Evolutionary conservation across 2,888 invertebrate genomes (phyloP), one percentile per base, ranked within the genome.

Genomic region (Synanthedon tipuliformis): DNA sequence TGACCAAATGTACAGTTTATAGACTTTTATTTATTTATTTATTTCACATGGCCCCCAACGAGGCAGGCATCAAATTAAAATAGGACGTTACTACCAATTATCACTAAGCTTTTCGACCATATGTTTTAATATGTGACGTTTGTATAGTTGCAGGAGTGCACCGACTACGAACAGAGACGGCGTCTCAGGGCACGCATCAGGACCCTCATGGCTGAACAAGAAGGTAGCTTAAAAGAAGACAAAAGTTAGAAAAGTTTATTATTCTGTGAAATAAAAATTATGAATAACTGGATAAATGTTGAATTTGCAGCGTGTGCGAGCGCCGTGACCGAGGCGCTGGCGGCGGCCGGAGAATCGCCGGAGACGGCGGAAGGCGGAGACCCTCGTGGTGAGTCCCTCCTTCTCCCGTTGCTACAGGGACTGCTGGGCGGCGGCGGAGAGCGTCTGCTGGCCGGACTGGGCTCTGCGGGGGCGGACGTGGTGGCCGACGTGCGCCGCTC

Each of bases 131-230:
- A 15, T 15, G 10, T 11, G 15, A 40, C 51, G 54, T 88, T 10
- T 34, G 10, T 34, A 51, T 79, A 95, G 95, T 90, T 96, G 88
- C 94, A 94, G 81, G 91, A 92, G 83, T 92, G 94, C 78, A 92
- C 91, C 63, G 94, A 94, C 78, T 95, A 95, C 93, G 95, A 95
- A 81, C 94, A 94, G 81, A 91, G 95, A 70, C 92, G 94, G 70
- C 90, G 91, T 66, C 91, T 96, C 74, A 90, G 95, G 78, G 92
- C 92, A 68, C 91, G 95, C 81, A 89, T 96, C 70, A 92, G 93
- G 68, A 90, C 92, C 79, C 91, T 96, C 74, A 93, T 95, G 92
- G 94, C 95, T 69, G 94, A 94, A 88, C 92, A 93, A 81, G 93
- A 94, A 92, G 95, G 95, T 95, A 88, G 64, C 62, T 34, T 10